Conservation (phyloP, 2,797 vertebrate genomes). For the Coranthus polyacanthus region DNA sequence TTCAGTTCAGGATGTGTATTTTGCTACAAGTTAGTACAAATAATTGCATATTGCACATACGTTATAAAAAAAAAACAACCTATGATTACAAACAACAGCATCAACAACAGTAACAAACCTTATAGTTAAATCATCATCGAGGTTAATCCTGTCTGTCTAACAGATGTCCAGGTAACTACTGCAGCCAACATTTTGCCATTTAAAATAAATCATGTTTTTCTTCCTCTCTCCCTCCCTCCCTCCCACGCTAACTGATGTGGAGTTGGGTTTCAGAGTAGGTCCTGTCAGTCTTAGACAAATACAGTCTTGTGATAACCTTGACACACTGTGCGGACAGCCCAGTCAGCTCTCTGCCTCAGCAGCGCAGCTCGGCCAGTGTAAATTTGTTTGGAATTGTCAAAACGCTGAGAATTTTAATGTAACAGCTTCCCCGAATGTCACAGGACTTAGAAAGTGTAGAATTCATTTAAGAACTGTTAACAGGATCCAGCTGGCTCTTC, state of each 20-base stretch:
- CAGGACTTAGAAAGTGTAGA: slow-evolving; percentile 73
- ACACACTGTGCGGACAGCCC: slow-evolving; percentile 63
- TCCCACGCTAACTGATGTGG: slow-evolving; percentile 40
- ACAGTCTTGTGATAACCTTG: slow-evolving; percentile 74
- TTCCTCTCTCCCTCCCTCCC: slow-evolving; percentile 22
- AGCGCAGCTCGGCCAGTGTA: slow-evolving; percentile 37
- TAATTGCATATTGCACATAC: slow-evolving; percentile 18
- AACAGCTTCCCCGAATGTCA: slow-evolving; percentile 70
- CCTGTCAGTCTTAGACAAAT: slow-evolving; percentile 64
- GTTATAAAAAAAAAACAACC: slow-evolving; percentile 12
- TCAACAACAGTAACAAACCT: slow-evolving; percentile 19
- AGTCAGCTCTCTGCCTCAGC: slow-evolving; percentile 46
- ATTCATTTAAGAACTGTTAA: slow-evolving; percentile 78
- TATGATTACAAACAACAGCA: neutral
- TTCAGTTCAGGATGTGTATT: slow-evolving; percentile 41
- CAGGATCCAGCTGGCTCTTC: slow-evolving; percentile 80
- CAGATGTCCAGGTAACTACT: slow-evolving; percentile 33
- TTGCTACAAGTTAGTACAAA: slow-evolving; percentile 49
- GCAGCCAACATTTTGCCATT: slow-evolving; percentile 35
- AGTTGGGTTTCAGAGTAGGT: slow-evolving; percentile 60
- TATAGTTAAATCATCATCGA: slow-evolving; percentile 1
- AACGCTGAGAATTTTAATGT: slow-evolving; percentile 73
- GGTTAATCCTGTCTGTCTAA: slow-evolving; percentile 14
- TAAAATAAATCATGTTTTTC: slow-evolving; percentile 57
- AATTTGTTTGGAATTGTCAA: slow-evolving; percentile 82